Evolutionary conservation across 2,888 invertebrate genomes (phyloP).

Genomic region (Fragum sueziense): DNA sequence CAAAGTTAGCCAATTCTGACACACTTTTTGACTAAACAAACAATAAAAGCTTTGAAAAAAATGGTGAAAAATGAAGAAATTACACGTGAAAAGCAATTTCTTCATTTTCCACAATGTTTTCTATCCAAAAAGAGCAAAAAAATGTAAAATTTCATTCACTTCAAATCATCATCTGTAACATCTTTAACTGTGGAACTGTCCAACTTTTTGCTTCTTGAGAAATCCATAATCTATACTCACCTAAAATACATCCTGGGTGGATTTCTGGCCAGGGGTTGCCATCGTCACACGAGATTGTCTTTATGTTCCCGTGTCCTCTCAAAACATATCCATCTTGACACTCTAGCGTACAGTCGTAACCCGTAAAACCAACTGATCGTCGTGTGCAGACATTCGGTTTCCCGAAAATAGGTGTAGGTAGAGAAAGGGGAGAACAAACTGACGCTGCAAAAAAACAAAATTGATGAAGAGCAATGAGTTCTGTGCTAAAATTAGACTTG

Average conservation of each 20-base stretch:
- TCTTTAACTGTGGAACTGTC: too few relatives aligned
- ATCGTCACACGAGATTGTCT: constrained; percentile 48
- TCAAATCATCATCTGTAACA: too few relatives aligned
- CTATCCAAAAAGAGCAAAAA: too few relatives aligned
- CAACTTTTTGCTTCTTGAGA: too few relatives aligned
- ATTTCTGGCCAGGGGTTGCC: constrained; percentile 42
- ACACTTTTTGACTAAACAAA: too few relatives aligned
- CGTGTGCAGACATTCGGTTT: constrained; percentile 26
- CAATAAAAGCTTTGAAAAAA: too few relatives aligned
- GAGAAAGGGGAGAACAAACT: constrained; percentile 50
- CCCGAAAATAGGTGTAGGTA: constrained; percentile 45
- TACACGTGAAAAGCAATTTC: too few relatives aligned
- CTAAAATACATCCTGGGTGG: constrained; percentile 54
- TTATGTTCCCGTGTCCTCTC: constrained; percentile 34
- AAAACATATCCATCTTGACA: constrained; percentile 55
- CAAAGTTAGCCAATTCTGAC: too few relatives aligned
- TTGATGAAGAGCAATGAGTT: not conserved
- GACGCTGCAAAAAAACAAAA: constrained; percentile 38
- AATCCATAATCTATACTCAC: constrained; percentile 44
- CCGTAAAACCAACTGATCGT: not conserved
- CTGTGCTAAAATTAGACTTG: too few relatives aligned
- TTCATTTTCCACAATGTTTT: too few relatives aligned
- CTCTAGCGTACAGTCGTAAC: constrained; percentile 56
- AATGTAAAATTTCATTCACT: too few relatives aligned
- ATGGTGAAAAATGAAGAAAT: too few relatives aligned